These are phyloP conservation scores for Sinonovacula constricta DNA, from an alignment of 1,140 invertebrate species.

Conservation along the genomic window DNA sequence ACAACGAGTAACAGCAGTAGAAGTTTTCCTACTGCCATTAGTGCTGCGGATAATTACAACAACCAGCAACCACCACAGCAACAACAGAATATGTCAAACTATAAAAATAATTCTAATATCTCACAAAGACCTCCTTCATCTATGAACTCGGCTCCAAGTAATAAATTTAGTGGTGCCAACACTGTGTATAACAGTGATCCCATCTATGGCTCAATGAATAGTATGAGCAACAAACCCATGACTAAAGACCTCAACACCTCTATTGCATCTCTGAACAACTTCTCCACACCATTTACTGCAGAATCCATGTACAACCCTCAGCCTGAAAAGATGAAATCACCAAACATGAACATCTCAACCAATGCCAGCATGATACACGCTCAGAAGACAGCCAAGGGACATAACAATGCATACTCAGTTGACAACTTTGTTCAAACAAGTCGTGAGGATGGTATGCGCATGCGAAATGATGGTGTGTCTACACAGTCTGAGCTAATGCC, in stretches of 20 bases:
- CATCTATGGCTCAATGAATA: constrained; percentile 23
- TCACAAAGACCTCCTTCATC: constrained; percentile 31
- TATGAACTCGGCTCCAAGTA: constrained; percentile 37
- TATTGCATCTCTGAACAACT: constrained; percentile 38
- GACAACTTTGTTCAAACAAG: constrained; percentile 76
- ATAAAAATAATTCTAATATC: neutral
- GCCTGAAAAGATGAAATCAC: constrained; percentile 47
- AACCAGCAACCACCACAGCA: too few relatives aligned
- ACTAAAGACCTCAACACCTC: constrained; percentile 26
- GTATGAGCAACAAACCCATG: constrained; percentile 52
- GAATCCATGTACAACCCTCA: constrained; percentile 58
- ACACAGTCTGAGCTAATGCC: constrained; percentile 23
- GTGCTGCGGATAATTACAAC: too few relatives aligned
- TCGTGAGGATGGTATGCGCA: constrained; percentile 47
- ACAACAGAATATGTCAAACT: too few relatives aligned
- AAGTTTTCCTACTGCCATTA: too few relatives aligned
- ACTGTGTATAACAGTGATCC: constrained; percentile 17
- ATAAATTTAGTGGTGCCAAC: constrained; percentile 8
- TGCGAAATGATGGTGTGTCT: constrained; percentile 11
- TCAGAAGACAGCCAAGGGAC: constrained; percentile 50
- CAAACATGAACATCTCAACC: constrained; percentile 50
- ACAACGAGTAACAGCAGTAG: too few relatives aligned
- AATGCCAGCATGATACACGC: constrained; percentile 9
- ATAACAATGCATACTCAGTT: constrained; percentile 66
- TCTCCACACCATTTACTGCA: constrained; percentile 54